A percentile compares a stretch with the other conserved stretches of the same genome.
Conservation (phyloP, 2,797 vertebrate genomes). For the Chelmon rostratus region DNA sequence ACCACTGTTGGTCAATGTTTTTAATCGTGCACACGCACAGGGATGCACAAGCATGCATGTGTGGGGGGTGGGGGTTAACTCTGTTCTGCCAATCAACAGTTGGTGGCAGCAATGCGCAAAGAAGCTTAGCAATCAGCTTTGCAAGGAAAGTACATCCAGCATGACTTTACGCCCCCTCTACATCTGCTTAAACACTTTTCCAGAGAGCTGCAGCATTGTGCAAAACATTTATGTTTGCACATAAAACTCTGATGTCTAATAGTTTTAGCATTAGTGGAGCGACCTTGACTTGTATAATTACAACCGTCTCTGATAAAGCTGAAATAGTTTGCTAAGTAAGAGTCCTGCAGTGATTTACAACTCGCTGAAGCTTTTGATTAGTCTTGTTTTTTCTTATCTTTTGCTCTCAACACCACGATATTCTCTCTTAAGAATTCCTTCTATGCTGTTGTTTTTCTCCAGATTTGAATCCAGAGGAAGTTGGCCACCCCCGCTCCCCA, state of each 20-base stretch:
- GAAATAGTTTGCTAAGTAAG: not conserved
- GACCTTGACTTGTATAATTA: not conserved
- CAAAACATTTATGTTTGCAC: not conserved
- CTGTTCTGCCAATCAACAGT: not conserved
- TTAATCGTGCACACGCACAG: not conserved
- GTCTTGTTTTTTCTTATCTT: not conserved
- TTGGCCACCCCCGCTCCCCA: constrained; percentile 14
- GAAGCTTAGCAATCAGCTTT: not conserved
- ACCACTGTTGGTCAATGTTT: not conserved
- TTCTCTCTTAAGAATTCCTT: constrained; percentile 6
- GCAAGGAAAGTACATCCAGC: not conserved
- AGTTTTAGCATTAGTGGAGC: not conserved
- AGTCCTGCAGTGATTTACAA: not conserved
- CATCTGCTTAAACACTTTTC: not conserved
- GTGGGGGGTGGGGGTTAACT: not conserved
- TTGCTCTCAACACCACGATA: not conserved
- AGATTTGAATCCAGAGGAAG: constrained; percentile 35
- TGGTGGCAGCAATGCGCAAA: not conserved
- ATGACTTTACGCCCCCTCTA: not conserved
- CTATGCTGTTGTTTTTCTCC: not conserved
- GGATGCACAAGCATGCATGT: not conserved
- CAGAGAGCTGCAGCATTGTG: not conserved
- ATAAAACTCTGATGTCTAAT: not conserved
- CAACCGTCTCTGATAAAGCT: not conserved
- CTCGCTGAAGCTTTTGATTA: not conserved